Evolutionary conservation across 2,888 invertebrate species (phyloP).

Genomic region (Eueremaeus valkanovi): DNA sequence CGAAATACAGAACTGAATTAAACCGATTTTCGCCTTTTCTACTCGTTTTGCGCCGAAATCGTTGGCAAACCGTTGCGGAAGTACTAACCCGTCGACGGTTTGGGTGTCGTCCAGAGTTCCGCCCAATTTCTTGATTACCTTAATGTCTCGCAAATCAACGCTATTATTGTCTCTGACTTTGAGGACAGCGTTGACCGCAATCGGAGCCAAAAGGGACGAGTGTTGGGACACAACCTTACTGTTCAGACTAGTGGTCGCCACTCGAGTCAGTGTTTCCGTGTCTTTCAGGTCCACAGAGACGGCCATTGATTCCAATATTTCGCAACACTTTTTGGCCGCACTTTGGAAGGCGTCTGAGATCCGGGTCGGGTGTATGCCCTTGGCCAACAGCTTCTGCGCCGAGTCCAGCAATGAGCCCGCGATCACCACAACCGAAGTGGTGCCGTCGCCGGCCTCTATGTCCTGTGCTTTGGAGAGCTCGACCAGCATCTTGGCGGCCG

Average conservation of each 20-base stretch:
- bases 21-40: constrained; percentile 96
- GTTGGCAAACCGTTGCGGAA: no score
- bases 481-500: constrained; percentile 98
- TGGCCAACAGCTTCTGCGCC: constrained; percentile 80
- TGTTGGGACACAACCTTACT: no score
- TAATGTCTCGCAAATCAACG: no score
- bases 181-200: no score
- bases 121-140: no score
- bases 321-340: constrained; percentile 66
- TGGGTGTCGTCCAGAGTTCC: no score
- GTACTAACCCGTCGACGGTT: no score
- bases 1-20: constrained; percentile 99
- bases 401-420: constrained; percentile 92
- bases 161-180: no score
- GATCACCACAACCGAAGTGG: constrained; percentile 95
- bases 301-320: constrained; percentile 71
- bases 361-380: constrained; percentile 89
- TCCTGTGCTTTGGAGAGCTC: constrained; percentile 98
- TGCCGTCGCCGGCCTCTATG: constrained; percentile 98
- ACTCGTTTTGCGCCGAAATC: constrained; percentile 84
- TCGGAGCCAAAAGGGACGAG: no score
- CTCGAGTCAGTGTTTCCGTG: no score
- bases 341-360: constrained; percentile 96
- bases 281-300: constrained; percentile 75
- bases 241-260: constrained; percentile 95